Base-by-base conservation (phyloP, 2,888 invertebrate genomes). In the Chrysodeixis includens region DNA sequence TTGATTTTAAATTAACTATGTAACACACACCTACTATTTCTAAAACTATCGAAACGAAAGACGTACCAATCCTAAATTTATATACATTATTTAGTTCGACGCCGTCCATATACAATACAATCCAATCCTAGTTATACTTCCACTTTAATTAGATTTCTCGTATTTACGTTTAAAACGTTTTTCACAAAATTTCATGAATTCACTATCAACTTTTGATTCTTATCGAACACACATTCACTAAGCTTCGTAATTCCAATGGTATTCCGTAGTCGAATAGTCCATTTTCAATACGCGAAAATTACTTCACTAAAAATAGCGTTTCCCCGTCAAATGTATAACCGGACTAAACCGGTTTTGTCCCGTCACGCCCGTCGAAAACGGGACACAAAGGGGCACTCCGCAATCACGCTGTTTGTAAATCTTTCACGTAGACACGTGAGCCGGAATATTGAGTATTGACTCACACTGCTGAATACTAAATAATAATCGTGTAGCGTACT, bases 381-480 rank as follows among this genome's bases (percentile, higher is more conserved):
- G 73, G 74, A 78, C 74, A 84, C 81, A 83, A 83, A 79, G 79
- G 77, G 79, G 74, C 76, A 81, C 81, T 82, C 75, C 83, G 83
- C 83, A 81, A 81, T 81, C 81, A 82, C 83, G 78, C 71, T 82
- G 81, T 82, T 78, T 81, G 81, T 81, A 81, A 81, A 80, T 81
- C 83, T 80, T 82, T 80, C 81, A 81, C 81, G 81, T 82, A 71
- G 73, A 57, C 78, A 80, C 83, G 81, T 81, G 82, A 78, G 76
- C 78, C 64, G 71, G 81, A 82, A 81, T 83, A 82, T 83, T 83
- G 84, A 82, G 84, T 79, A 84, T 84, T 82, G 83, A 49, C 79
- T 76, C 68, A 61, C 81, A 65, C 73, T 71, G 59, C 76, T 73
- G 87, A 84, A 87, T 87, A 86, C 86, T 76, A 85, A 86, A 88